phyloP scores from a whole-genome alignment of 2,888 invertebrate species.

The Selenia dentaria region DNA sequence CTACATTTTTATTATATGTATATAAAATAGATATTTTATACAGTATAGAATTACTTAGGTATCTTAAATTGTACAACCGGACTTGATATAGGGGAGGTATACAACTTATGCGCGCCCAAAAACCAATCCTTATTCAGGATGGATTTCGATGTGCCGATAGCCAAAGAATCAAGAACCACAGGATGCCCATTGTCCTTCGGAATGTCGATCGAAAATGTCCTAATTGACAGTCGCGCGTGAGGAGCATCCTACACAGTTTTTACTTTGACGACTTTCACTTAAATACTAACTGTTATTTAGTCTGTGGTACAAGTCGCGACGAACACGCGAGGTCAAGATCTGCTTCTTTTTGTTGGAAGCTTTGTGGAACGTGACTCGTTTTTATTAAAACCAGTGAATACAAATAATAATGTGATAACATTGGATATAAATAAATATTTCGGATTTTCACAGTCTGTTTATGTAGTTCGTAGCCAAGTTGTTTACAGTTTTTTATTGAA shows the following conservation, averaged over 20 bases:
- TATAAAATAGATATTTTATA: no score
- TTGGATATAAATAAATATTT: no score
- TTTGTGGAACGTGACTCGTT: constrained; percentile 39
- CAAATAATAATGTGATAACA: no score
- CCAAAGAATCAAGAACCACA: constrained; percentile 32
- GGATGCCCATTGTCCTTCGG: constrained; percentile 46
- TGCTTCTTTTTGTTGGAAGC: constrained; percentile 35
- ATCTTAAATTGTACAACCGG: no score
- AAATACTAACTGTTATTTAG: background rate
- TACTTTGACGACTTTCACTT: constrained; percentile 54
- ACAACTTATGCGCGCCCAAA: background rate
- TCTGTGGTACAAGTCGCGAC: constrained; percentile 23
- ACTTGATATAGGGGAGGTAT: no score
- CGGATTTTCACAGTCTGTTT: no score
- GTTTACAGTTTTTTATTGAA: no score
- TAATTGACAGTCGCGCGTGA: constrained; percentile 44
- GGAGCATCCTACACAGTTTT: constrained; percentile 45
- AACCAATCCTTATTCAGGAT: constrained; percentile 6
- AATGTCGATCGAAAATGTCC: constrained; percentile 45
- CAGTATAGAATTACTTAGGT: no score
- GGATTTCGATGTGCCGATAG: constrained; percentile 24
- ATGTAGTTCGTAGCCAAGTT: no score
- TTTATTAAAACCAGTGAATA: constrained; percentile 16
- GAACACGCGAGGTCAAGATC: constrained; percentile 39
- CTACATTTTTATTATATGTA: no score